Conservation (phyloP, 2,888 invertebrate genomes). For the Luffia ferchaultella region DNA sequence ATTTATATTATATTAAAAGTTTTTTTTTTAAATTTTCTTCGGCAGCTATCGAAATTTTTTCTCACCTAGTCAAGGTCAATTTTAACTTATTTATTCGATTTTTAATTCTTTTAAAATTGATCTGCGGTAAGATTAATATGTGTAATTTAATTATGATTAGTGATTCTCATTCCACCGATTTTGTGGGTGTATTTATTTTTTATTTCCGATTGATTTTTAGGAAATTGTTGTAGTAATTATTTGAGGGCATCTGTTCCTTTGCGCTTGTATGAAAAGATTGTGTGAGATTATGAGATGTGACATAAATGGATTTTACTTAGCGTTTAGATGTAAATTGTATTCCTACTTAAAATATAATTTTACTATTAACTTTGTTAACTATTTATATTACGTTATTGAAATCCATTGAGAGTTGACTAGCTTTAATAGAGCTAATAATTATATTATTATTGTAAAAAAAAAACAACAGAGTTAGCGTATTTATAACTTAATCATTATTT, state of each 20-base stretch:
- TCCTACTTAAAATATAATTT: conserved; percentile 54
- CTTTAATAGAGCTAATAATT: conserved; percentile 60
- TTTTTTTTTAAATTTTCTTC: conserved; percentile 53
- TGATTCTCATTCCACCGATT: no score
- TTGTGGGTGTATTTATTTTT: no score
- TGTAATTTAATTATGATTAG: no score
- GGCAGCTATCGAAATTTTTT: conserved; percentile 27
- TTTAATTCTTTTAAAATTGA: conserved; percentile 23
- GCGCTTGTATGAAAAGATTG: no score
- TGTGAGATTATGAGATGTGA: no score
- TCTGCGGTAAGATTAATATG: no score
- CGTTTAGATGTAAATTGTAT: conserved; percentile 47
- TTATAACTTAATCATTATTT: conserved; percentile 63
- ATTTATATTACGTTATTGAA: conserved; percentile 60
- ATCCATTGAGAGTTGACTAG: conserved; percentile 55
- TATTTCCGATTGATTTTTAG: no score
- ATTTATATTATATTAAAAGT: no score
- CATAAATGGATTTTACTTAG: no score
- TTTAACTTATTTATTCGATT: conserved; percentile 52
- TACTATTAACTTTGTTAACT: conserved; percentile 53
- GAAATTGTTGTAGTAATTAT: no score
- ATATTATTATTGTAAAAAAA: conserved; percentile 58
- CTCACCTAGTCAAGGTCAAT: conserved; percentile 60
- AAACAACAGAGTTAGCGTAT: conserved; percentile 62
- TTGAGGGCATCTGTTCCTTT: no score